Conservation (phyloP, 1,140 invertebrate species). For the Chlorops oryzae region DNA sequence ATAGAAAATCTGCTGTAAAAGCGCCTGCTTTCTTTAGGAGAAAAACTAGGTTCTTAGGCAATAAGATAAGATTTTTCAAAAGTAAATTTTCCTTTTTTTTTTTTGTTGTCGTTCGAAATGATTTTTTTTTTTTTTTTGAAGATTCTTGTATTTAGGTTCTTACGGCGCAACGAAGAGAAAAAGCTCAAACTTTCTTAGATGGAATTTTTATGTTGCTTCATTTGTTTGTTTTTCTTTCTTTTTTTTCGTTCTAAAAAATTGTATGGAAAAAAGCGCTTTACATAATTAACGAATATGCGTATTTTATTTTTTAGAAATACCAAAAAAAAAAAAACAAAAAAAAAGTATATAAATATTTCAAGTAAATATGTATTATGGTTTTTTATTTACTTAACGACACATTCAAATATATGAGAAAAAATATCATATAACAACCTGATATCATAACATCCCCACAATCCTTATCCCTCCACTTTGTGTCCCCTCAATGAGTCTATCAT, state of each 20-base stretch:
- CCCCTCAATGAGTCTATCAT: slow-evolving; percentile 49
- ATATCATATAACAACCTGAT: slow-evolving; percentile 25
- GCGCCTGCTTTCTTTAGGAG: no score
- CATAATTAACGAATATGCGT: slow-evolving; percentile 3
- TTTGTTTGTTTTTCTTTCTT: neutral
- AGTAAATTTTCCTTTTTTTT: no score
- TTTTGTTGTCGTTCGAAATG: no score
- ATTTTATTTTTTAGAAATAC: slow-evolving; percentile 23
- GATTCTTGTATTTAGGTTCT: no score
- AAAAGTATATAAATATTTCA: slow-evolving; percentile 8
- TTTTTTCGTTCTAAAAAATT: slow-evolving; percentile 5
- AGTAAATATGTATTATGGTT: neutral
- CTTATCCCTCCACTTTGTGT: slow-evolving; percentile 33
- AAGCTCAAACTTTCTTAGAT: slow-evolving; percentile 18
- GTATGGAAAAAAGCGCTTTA: slow-evolving; percentile 12
- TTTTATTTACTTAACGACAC: slow-evolving; percentile 30
- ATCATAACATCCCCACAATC: slow-evolving; percentile 46
- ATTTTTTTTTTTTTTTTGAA: no score
- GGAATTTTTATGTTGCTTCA: slow-evolving; percentile 9
- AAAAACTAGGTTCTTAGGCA: no score
- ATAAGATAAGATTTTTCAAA: no score
- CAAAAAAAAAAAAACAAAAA: slow-evolving; percentile 9
- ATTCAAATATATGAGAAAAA: slow-evolving; percentile 32
- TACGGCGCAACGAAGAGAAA: slow-evolving; percentile 48
- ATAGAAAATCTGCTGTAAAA: no score